Conservation (phyloP, 1,140 invertebrate species). For the Oreohelix idahoensis region DNA sequence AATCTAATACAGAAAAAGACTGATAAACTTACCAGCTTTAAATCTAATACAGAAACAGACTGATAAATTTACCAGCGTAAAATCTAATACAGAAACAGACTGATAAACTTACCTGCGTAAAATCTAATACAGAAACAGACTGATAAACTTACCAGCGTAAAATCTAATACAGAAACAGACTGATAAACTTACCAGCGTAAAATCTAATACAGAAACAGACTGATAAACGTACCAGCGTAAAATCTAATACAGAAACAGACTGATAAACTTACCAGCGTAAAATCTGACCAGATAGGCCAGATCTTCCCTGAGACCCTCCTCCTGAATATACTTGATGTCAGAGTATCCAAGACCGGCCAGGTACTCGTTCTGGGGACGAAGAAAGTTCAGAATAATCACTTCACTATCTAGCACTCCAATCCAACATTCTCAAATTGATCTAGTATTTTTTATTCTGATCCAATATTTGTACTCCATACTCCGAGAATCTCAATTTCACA, state of each 20-base stretch:
- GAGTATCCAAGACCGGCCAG: conserved; percentile 64
- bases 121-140: background rate
- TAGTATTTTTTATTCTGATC: too few relatives aligned
- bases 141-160: background rate
- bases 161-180: background rate
- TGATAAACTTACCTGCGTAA: too few relatives aligned
- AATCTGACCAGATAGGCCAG: conserved; percentile 70
- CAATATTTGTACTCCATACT: too few relatives aligned
- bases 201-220: background rate
- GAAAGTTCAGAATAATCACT: background rate
- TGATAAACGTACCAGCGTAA: conserved; percentile 66
- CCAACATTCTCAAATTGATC: too few relatives aligned
- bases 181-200: too few relatives aligned
- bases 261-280: conserved; percentile 67
- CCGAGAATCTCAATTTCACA: too few relatives aligned
- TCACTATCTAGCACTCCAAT: too few relatives aligned
- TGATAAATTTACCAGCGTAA: too few relatives aligned
- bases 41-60: too few relatives aligned
- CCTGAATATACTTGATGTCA: conserved; percentile 67
- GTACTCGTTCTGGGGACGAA: conserved; percentile 32
- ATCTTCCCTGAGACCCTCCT: conserved; percentile 65
- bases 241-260: conserved; percentile 62
- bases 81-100: too few relatives aligned
- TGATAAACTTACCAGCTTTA: too few relatives aligned
- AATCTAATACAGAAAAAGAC: too few relatives aligned